A percentile compares a stretch with the other conserved stretches of the same genome.
These are phyloP conservation scores for Mimachlamys varia DNA, from an alignment of 2,888 invertebrate species.

Conservation along the genomic window DNA sequence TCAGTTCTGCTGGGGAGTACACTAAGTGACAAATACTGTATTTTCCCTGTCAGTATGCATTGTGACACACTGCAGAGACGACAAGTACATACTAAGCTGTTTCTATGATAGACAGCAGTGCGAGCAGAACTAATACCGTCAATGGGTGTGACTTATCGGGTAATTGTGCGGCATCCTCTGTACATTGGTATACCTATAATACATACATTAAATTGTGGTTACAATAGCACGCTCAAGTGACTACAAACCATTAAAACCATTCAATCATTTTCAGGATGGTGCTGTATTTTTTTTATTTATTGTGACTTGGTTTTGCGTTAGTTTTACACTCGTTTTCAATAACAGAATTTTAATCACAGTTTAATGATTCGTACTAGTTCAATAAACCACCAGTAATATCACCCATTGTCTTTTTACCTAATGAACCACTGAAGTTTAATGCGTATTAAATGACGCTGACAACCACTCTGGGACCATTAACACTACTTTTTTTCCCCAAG, in stretches of 20 bases:
- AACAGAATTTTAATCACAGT: not conserved
- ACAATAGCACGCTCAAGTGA: not conserved
- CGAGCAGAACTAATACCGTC: not conserved
- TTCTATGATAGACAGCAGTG: not conserved
- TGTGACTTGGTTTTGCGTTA: not conserved
- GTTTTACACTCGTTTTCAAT: not conserved
- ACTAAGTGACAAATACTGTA: not conserved
- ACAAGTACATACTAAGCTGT: not conserved
- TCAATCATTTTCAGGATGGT: not conserved
- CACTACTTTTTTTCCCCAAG: too few relatives aligned
- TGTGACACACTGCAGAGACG: not conserved
- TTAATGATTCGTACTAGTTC: not conserved
- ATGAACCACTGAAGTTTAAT: not conserved
- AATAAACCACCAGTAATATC: not conserved
- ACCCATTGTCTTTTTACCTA: not conserved
- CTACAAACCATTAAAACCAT: not conserved
- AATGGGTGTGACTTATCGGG: not conserved
- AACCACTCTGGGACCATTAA: not conserved
- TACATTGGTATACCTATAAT: not conserved
- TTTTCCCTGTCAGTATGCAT: not conserved
- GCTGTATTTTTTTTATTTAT: not conserved
- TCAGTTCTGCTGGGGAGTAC: not conserved
- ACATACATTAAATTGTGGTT: not conserved
- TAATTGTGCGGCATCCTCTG: not conserved
- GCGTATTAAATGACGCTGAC: not conserved